Evolutionary conservation across 1,140 invertebrate species (phyloP).

Genomic region (Panagrolaimus sp.): DNA sequence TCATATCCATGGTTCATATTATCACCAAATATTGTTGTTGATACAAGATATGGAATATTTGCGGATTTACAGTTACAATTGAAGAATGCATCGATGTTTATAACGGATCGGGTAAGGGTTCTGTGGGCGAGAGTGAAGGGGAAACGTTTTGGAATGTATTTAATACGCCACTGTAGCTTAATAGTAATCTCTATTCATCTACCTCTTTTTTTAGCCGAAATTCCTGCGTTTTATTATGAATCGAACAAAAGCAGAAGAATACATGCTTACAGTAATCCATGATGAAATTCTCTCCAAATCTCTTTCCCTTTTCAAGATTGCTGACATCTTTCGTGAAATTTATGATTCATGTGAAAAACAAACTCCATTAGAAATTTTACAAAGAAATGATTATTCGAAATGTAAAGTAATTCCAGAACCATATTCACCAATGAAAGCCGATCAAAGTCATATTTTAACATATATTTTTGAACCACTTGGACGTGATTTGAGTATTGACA

Average conservation of each 20-base stretch:
- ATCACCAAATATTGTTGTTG: not conserved
- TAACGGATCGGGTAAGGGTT: not conserved
- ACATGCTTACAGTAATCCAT: constrained; percentile 26
- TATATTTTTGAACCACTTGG: constrained; percentile 4
- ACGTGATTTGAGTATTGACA: not conserved
- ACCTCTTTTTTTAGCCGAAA: not conserved
- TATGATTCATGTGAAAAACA: constrained; percentile 20
- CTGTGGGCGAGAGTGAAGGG: too few species aligned
- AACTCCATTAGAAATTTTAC: constrained; percentile 22
- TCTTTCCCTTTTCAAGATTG: not conserved
- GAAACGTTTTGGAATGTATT: too few species aligned
- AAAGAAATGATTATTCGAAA: not conserved
- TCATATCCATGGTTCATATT: not conserved
- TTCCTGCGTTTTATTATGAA: constrained; percentile 8
- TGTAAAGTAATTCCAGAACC: not conserved
- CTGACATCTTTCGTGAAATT: constrained; percentile 2
- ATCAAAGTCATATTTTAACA: not conserved
- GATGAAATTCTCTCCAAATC: constrained; percentile 5
- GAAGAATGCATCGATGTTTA: not conserved
- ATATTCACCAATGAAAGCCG: not conserved
- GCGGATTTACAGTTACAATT: not conserved
- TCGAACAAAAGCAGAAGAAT: constrained; percentile 16
- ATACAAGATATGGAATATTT: not conserved
- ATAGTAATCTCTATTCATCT: not conserved
- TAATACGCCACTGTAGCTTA: too few species aligned